Percentiles rank a stretch among this genome's conserved stretches.
These are phyloP conservation scores for Atrina japonica DNA, from an alignment of 2,888 invertebrate genomes.

Conservation along the genomic window DNA sequence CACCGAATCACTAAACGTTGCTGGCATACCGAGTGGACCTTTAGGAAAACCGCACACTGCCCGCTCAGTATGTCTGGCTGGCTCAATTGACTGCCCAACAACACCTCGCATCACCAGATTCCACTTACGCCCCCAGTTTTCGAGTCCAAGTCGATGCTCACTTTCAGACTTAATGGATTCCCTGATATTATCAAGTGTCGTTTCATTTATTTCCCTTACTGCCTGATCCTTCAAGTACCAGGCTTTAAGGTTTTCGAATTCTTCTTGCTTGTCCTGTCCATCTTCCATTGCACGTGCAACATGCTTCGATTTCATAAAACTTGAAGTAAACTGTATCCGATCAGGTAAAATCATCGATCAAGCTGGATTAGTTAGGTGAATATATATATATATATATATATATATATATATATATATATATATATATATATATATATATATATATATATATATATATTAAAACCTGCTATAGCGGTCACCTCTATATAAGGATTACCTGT, in stretches of 20 bases:
- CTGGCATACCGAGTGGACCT: not conserved
- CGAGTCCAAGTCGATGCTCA: conserved; percentile 5
- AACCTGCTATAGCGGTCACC: too few species aligned
- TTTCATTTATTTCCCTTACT: conserved; percentile 4
- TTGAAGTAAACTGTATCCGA: too few species aligned
- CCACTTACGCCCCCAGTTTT: conserved; percentile 30
- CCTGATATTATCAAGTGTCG: conserved; percentile 19
- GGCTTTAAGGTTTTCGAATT: not conserved
- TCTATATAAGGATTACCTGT: too few species aligned
- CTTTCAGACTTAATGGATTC: not conserved
- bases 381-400: too few species aligned
- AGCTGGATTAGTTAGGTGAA: too few species aligned
- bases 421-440: too few species aligned
- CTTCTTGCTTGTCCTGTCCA: not conserved
- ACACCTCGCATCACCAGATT: conserved; percentile 19
- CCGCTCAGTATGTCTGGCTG: conserved; percentile 2
- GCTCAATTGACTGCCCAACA: not conserved
- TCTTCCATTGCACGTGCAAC: too few species aligned
- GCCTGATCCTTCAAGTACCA: not conserved
- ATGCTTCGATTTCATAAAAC: too few species aligned
- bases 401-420: too few species aligned
- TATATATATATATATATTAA: too few species aligned
- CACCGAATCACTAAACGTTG: not conserved
- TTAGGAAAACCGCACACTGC: not conserved
- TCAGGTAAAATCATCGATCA: too few species aligned